Evolutionary conservation across 2,113 vertebrate species (phyloP).

Genomic region (Empidonax traillii): DNA sequence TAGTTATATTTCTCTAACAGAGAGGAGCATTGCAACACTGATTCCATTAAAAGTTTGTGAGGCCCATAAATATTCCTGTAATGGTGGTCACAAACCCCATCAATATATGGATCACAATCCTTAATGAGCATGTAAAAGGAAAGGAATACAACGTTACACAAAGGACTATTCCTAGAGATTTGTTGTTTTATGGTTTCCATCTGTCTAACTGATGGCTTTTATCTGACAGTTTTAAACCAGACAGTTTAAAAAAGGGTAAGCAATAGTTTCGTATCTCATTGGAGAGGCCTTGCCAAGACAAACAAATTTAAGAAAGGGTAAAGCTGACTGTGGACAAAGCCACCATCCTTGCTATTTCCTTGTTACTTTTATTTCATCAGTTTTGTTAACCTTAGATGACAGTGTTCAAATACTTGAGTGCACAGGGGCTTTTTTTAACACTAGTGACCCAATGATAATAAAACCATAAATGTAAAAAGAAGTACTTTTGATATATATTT

Average conservation of each 20-base stretch:
- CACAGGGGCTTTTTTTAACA: not conserved
- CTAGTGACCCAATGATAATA: not conserved
- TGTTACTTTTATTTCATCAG: not conserved
- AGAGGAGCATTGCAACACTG: not conserved
- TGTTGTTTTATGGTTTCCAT: not conserved
- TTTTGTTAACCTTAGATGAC: not conserved
- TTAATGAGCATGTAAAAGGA: not conserved
- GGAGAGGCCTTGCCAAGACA: not conserved
- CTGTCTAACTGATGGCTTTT: not conserved
- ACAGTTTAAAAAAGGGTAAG: not conserved
- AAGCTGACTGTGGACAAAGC: not conserved
- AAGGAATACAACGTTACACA: not conserved
- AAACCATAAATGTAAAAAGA: not conserved
- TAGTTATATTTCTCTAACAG: not conserved
- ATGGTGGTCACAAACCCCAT: not conserved
- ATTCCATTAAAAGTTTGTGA: not conserved
- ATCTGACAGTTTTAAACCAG: not conserved
- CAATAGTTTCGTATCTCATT: not conserved
- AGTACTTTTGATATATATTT: not conserved
- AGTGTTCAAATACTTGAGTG: not conserved
- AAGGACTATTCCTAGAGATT: not conserved
- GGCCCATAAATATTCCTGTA: not conserved
- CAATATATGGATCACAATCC: not conserved
- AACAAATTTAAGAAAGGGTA: not conserved
- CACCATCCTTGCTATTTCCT: not conserved